phyloP scores from a whole-genome alignment of 2,113 vertebrate species.

The Tricholaema leucomelas region DNA sequence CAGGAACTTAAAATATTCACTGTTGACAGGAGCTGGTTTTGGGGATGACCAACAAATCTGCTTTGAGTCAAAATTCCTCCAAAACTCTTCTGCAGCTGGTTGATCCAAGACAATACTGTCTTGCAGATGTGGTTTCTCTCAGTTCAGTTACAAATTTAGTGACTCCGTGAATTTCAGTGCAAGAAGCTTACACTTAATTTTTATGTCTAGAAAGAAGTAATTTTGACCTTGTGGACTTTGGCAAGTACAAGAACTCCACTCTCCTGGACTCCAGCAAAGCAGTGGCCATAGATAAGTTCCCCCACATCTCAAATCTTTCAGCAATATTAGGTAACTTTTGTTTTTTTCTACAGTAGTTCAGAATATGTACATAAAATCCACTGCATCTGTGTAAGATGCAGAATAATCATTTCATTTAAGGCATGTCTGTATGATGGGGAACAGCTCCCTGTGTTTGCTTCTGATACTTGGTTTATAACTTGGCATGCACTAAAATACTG shows the following conservation, averaged over 20 bases:
- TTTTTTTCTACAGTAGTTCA: neutral
- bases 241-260: conserved; percentile 85
- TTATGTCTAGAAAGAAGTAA: conserved; percentile 33
- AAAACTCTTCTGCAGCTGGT: neutral
- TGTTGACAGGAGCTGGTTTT: neutral
- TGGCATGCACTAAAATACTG: neutral
- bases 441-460: neutral
- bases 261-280: conserved; percentile 85
- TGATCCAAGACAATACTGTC: neutral
- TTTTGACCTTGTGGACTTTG: neutral
- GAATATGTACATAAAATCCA: neutral
- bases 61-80: neutral
- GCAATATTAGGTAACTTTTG: conserved; percentile 79
- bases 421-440: neutral
- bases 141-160: neutral
- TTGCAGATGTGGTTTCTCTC: neutral
- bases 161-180: neutral
- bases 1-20: neutral
- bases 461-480: neutral
- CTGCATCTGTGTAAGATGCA: neutral
- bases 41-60: neutral
- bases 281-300: conserved; percentile 71
- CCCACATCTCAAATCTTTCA: conserved; percentile 80
- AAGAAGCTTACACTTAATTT: neutral
- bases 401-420: neutral